Evolutionary conservation across 2,113 vertebrate species (phyloP).

Genomic region (Neogale vison): DNA sequence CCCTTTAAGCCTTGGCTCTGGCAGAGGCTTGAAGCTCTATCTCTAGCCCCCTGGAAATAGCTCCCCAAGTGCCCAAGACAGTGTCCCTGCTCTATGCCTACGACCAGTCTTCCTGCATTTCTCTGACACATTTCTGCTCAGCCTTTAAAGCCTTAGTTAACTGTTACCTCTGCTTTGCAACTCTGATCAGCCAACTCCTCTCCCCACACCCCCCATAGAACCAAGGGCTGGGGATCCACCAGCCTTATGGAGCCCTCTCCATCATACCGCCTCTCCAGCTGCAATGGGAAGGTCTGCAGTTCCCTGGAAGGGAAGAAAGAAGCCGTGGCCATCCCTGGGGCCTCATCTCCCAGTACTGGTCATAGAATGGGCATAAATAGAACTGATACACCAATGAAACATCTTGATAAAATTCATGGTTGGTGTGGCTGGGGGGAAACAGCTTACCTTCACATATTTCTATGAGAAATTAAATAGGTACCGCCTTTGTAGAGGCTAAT

Average conservation of each 20-base stretch:
- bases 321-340: not conserved
- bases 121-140: not conserved
- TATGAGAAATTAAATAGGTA: constrained; percentile 19
- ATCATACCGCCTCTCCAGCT: not conserved
- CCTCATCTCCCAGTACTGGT: not conserved
- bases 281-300: not conserved
- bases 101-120: not conserved
- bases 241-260: not conserved
- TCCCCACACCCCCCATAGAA: not conserved
- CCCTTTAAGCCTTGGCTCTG: not conserved
- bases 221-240: not conserved
- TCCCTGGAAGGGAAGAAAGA: not conserved
- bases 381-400: not conserved
- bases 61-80: not conserved
- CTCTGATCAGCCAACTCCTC: not conserved
- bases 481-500: constrained; percentile 16
- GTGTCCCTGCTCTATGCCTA: not conserved
- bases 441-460: not conserved
- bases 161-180: not conserved
- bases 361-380: not conserved
- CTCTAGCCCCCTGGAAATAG: not conserved
- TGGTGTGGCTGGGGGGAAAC: not conserved
- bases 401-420: not conserved
- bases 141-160: not conserved
- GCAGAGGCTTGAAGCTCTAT: not conserved